A percentile compares a stretch with the other conserved stretches of the same genome.
These are phyloP conservation scores for Catharus fuscescens DNA, from an alignment of 2,113 vertebrate genomes.

Conservation along the genomic window DNA sequence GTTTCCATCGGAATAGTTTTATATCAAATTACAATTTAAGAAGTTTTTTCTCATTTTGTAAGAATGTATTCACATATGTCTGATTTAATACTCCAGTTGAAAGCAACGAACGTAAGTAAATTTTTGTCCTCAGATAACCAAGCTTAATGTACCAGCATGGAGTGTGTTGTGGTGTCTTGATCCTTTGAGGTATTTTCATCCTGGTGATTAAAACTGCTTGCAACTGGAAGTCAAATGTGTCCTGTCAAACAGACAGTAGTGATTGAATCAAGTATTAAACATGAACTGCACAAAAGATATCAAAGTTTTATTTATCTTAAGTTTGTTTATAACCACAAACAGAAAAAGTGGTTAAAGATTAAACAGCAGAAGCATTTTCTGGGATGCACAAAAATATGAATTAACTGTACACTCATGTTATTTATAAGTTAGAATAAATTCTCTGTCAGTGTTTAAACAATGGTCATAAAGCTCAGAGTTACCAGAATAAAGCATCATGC, in stretches of 20 bases:
- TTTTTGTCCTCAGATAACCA: not conserved
- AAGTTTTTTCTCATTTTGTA: not conserved
- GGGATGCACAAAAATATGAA: not conserved
- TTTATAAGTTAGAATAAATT: slow-evolving; percentile 5
- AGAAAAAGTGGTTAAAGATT: not conserved
- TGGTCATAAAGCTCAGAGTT: slow-evolving; percentile 6
- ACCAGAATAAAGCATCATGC: slow-evolving; percentile 4
- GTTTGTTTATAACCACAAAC: not conserved
- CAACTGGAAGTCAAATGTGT: not conserved
- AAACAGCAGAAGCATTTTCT: not conserved
- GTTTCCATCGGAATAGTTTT: not conserved
- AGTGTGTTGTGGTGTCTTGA: not conserved
- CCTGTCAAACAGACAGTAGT: not conserved
- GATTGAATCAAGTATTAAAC: not conserved
- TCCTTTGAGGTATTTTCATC: not conserved
- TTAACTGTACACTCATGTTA: not conserved
- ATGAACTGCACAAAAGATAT: not conserved
- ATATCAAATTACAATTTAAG: not conserved
- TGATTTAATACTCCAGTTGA: not conserved
- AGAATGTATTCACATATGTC: not conserved
- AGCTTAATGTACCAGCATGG: not conserved
- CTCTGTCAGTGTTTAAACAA: not conserved
- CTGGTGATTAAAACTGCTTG: not conserved
- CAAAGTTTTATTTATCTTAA: not conserved
- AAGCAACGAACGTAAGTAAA: not conserved